phyloP scores from a whole-genome alignment of 1,140 invertebrate genomes.

The Diabrotica virgifera region DNA sequence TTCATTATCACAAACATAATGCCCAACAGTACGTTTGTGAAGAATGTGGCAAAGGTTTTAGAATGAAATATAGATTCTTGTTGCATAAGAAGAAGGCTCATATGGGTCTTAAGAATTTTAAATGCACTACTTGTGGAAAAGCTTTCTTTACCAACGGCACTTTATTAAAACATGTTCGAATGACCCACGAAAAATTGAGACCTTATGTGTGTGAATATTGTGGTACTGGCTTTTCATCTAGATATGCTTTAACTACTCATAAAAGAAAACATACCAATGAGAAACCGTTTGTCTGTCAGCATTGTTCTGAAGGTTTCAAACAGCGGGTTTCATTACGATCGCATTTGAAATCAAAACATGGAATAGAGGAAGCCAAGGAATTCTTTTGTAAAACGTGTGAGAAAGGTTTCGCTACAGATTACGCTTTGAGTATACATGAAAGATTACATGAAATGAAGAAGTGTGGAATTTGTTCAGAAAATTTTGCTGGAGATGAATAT shows the following conservation, averaged over 20 bases:
- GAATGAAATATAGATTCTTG: constrained; percentile 30
- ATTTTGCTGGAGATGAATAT: constrained; percentile 25
- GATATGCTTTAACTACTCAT: constrained; percentile 32
- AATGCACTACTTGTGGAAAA: constrained; percentile 37
- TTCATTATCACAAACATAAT: constrained; percentile 31
- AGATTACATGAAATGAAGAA: constrained; percentile 24
- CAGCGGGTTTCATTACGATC: constrained; percentile 34
- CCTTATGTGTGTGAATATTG: constrained; percentile 37
- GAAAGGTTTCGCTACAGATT: constrained; percentile 29
- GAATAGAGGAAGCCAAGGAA: constrained; percentile 30
- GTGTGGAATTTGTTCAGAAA: constrained; percentile 27
- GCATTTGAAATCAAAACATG: constrained; percentile 36
- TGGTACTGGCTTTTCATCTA: constrained; percentile 33
- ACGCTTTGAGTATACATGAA: constrained; percentile 23
- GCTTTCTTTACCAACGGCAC: constrained; percentile 33
- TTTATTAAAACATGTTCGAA: constrained; percentile 36
- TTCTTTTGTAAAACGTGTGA: constrained; percentile 33
- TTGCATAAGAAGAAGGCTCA: constrained; percentile 36
- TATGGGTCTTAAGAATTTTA: constrained; percentile 32
- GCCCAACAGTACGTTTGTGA: constrained; percentile 30
- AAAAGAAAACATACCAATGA: constrained; percentile 37
- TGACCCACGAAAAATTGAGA: constrained; percentile 36
- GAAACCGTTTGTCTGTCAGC: constrained; percentile 33
- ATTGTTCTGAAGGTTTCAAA: constrained; percentile 36
- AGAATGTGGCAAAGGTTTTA: constrained; percentile 32